A percentile compares a stretch with the other conserved stretches of the same genome.
Conservation (phyloP, 2,888 invertebrate species). For the Yponomeuta sedellus region DNA sequence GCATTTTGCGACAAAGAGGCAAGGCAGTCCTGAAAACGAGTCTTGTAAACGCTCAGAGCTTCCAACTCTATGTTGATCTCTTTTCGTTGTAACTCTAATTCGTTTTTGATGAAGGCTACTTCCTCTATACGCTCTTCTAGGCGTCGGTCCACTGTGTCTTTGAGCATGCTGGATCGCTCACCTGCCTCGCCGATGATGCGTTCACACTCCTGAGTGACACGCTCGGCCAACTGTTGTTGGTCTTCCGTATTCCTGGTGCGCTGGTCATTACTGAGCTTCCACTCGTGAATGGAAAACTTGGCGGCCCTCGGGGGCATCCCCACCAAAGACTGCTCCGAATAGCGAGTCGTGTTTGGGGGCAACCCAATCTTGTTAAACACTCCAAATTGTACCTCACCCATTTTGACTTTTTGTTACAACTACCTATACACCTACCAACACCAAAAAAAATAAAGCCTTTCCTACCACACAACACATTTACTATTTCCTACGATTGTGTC, state of each 20-base stretch:
- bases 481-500: neutral
- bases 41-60: conserved; percentile 84
- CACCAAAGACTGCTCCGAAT: conserved; percentile 62
- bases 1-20: conserved; percentile 80
- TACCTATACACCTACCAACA: too few species aligned
- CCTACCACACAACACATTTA: too few species aligned
- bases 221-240: conserved; percentile 89
- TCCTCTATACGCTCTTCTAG: conserved; percentile 89
- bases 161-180: conserved; percentile 83
- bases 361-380: conserved; percentile 60
- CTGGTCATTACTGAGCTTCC: conserved; percentile 78
- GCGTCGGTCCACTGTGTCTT: conserved; percentile 85
- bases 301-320: conserved; percentile 66
- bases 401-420: conserved; percentile 22
- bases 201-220: conserved; percentile 79
- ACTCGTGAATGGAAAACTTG: conserved; percentile 77
- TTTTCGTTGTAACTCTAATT: conserved; percentile 85
- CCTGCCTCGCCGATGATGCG: conserved; percentile 82
- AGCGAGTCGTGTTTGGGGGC: conserved; percentile 56
- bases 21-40: conserved; percentile 84
- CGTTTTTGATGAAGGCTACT: conserved; percentile 86
- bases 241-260: conserved; percentile 81
- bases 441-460: neutral
- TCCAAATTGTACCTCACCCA: conserved; percentile 60
- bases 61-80: conserved; percentile 87